Percentiles rank a stretch among this genome's conserved stretches.
Evolutionary conservation across 1,140 invertebrate species (phyloP).

Genomic region (Megalonaias nervosa): DNA sequence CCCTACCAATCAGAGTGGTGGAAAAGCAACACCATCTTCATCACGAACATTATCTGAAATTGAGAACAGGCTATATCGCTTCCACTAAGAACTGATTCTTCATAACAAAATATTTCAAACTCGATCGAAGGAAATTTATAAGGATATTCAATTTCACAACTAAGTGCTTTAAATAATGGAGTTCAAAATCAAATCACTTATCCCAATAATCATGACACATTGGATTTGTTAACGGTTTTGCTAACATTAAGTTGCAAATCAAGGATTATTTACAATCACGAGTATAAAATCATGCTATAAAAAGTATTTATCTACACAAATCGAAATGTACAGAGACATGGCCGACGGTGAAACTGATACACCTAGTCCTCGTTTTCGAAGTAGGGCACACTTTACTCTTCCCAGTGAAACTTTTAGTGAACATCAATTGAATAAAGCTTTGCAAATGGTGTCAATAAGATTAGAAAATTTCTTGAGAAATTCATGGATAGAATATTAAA

Average conservation of each 20-base stretch:
- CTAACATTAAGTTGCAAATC: slow-evolving; percentile 9
- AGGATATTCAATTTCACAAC: no score
- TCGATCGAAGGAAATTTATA: no score
- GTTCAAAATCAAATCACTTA: no score
- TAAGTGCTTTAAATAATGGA: no score
- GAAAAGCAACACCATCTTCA: no score
- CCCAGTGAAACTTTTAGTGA: slow-evolving; percentile 18
- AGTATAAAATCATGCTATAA: slow-evolving; percentile 11
- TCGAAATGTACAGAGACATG: slow-evolving; percentile 21
- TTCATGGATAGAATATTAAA: slow-evolving; percentile 19
- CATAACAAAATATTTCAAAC: no score
- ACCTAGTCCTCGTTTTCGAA: slow-evolving; percentile 12
- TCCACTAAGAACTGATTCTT: no score
- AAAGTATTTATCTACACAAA: slow-evolving; percentile 24
- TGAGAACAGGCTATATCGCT: no score
- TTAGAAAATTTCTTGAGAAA: slow-evolving; percentile 26
- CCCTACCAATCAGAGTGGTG: no score
- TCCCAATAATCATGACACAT: no score
- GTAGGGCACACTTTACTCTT: slow-evolving; percentile 7
- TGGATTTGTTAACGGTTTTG: neutral
- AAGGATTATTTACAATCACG: slow-evolving; percentile 9
- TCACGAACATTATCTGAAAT: no score
- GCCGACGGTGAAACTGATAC: neutral
- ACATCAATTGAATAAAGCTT: slow-evolving; percentile 19
- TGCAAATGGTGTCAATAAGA: slow-evolving; percentile 22